Evolutionary conservation across 2,888 invertebrate species (phyloP), one percentile per base, ranked within the genome.

Genomic region (Serripes groenlandicus): DNA sequence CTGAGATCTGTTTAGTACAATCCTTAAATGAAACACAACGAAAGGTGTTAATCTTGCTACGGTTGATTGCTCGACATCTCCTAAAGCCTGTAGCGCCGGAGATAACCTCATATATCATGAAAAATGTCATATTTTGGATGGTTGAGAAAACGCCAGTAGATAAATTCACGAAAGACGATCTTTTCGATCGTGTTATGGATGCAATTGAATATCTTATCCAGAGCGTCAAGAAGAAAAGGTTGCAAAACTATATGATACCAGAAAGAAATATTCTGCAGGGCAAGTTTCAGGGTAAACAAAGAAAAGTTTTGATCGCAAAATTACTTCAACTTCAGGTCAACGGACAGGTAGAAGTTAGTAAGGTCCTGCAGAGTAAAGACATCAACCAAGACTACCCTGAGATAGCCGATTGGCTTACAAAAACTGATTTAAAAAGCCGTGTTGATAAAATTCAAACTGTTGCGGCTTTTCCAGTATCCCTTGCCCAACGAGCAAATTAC

Each of bases 41-140:
- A 26, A 77, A 77, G 49, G 23, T 77, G 21, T 62, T 69, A 26
- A 66, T 77, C 30, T 28, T 77, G 3, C 37, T 81, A 34, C 75
- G 75, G 28, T 49, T 56, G 34, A 54, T 77, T n/a, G 77, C 69
- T 26, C 68, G 75, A 52, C 52, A 70, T n/a, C 11, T 70, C n/a
- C 35, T 81, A 5, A 49, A 34, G 21, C 60, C 62, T n/a, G 62
- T 62, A 11, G 52, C 54, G 26, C 30, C 15, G 1, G 32, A 42
- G 18, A 77, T 81, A 3, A 70, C 77, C 5, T 81, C 81, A 21
- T 81, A 74, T 28, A 64, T 77, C 15, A 60, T 81, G 49, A 81
- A 81, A 49, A 77, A 62, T n/a, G 58, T 81, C 0, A 35, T 73
- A 37, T 52, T 81, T 18, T 81, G 81, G 81, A 9, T 77, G 56